These are phyloP conservation scores for Lepus europaeus DNA, from an alignment of 2,113 vertebrate genomes.

Conservation along the genomic window DNA sequence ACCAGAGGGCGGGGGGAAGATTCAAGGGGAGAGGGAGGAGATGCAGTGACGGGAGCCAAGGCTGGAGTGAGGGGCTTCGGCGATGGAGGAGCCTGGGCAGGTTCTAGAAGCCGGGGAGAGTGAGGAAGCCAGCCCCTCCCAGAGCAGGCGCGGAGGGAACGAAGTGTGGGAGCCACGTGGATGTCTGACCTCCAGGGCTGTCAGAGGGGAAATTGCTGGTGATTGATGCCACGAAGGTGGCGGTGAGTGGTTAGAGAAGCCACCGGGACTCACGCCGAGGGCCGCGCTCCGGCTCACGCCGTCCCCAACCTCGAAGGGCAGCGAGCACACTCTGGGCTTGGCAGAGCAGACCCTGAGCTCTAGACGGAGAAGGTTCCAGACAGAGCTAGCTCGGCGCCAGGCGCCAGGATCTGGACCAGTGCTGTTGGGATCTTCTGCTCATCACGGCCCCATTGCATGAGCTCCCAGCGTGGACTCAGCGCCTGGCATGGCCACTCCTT, in stretches of 20 bases:
- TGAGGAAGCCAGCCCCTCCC: no score
- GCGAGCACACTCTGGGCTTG: background rate
- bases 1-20: background rate
- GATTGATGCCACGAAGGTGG: background rate
- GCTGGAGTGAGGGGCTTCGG: fast-evolving
- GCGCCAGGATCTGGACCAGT: background rate
- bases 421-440: background rate
- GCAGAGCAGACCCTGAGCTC: background rate
- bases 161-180: no score
- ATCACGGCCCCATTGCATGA: background rate
- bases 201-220: background rate
- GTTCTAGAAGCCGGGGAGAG: no score
- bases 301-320: background rate
- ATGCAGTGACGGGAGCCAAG: background rate
- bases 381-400: no score
- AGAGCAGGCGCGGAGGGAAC: background rate
- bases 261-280: background rate
- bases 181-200: background rate
- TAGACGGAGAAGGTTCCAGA: no score
- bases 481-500: background rate
- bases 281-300: background rate
- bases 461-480: background rate
- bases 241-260: background rate
- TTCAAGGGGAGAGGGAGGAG: background rate
- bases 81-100: background rate